Conservation (phyloP, 2,888 invertebrate species). For the Meiosimyza decipiens region DNA sequence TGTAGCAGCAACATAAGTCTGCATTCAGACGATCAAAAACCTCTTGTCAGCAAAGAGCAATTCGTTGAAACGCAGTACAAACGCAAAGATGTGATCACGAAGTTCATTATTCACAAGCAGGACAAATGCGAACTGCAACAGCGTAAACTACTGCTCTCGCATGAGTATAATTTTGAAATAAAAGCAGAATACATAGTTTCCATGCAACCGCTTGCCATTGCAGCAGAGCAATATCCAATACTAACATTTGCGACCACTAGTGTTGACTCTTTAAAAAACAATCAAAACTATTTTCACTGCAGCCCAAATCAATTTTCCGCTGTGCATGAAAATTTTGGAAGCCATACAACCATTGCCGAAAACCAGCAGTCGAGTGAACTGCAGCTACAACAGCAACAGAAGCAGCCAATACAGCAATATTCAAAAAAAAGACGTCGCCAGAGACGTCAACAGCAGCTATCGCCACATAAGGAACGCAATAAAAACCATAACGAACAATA, state of each 20-base stretch:
- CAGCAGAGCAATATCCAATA: too few species aligned
- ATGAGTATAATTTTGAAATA: constrained; percentile 2
- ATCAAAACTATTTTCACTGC: background rate
- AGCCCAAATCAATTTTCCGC: background rate
- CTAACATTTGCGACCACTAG: too few species aligned
- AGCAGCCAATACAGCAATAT: background rate
- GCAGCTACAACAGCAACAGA: background rate
- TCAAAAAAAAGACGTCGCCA: background rate
- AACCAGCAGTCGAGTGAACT: background rate
- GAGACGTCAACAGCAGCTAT: background rate
- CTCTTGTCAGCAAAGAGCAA: too few species aligned
- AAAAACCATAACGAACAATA: background rate
- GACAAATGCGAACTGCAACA: constrained; percentile 6
- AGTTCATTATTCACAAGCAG: background rate
- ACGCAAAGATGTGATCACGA: too few species aligned
- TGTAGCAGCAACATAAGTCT: too few species aligned
- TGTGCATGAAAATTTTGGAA: background rate
- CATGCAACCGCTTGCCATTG: background rate
- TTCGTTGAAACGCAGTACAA: too few species aligned
- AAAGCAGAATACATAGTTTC: constrained; percentile 6
- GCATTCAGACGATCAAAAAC: too few species aligned
- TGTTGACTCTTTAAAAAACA: background rate
- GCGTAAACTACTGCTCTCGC: background rate
- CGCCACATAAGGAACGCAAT: background rate
- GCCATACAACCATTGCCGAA: background rate